phyloP scores from a whole-genome alignment of 64 coral and sea anemone genomes.

The Pocillopora damicornis region DNA sequence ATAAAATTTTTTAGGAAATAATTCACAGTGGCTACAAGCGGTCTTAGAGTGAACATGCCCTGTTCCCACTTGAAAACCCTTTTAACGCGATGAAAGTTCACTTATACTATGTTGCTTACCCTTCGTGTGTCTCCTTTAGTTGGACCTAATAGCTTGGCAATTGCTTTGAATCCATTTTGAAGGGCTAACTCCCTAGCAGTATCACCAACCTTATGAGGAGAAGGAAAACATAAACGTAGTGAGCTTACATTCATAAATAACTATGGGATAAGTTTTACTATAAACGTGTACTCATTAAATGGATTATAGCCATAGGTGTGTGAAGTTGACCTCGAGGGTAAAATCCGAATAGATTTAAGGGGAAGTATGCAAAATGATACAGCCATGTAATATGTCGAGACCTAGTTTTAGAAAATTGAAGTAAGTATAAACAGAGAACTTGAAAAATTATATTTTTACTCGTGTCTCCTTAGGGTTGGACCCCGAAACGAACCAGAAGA shows the following conservation, averaged over 20 bases:
- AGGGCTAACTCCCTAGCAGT: conserved; percentile 54
- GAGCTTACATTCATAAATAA: neutral
- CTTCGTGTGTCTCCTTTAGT: conserved; percentile 16
- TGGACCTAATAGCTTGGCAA: conserved; percentile 17
- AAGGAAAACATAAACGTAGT: neutral
- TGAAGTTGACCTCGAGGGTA: no score
- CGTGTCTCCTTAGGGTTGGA: no score
- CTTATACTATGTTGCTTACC: neutral
- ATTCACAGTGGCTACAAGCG: neutral
- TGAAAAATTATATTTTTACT: no score
- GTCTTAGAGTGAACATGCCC: neutral
- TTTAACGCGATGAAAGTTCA: neutral
- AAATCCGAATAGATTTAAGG: no score
- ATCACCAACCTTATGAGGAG: conserved; percentile 40
- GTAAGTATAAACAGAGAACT: no score
- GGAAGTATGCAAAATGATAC: no score
- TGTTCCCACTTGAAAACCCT: neutral
- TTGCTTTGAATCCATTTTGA: conserved; percentile 34
- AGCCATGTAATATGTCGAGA: no score
- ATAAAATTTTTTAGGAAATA: neutral
- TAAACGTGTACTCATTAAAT: neutral
- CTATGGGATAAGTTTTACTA: neutral
- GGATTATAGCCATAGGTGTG: neutral
- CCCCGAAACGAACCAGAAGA: no score
- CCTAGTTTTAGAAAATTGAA: no score